Percentiles rank a stretch among this genome's conserved stretches.
These are phyloP conservation scores for Hypomesus transpacificus DNA, from an alignment of 2,113 vertebrate genomes.

Conservation along the genomic window DNA sequence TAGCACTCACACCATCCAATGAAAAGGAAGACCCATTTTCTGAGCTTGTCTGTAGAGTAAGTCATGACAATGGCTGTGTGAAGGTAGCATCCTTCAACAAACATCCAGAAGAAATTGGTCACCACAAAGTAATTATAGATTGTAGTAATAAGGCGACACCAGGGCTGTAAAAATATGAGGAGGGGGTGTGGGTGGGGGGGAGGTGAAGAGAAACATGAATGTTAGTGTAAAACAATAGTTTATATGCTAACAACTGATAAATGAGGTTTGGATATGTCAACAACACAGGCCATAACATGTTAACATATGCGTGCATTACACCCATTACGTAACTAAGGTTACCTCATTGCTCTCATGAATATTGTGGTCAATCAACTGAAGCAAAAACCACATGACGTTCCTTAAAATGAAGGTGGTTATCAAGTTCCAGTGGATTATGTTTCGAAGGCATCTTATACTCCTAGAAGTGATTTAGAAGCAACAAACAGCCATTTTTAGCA, in stretches of 20 bases:
- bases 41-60: constrained; percentile 93
- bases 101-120: constrained; percentile 99
- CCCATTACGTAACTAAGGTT: constrained; percentile 14
- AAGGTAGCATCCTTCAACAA: constrained; percentile 97
- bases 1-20: constrained; percentile 94
- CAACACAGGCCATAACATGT: neutral
- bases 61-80: constrained; percentile 97
- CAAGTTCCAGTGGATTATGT: constrained; percentile 98
- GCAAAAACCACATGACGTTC: constrained; percentile 92
- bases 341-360: constrained; percentile 96
- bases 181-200: too few species aligned
- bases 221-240: neutral
- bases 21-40: constrained; percentile 96
- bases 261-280: too few species aligned
- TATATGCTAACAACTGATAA: too few species aligned
- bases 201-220: neutral
- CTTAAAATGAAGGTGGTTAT: constrained; percentile 96
- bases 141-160: constrained; percentile 93
- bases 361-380: constrained; percentile 93
- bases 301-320: neutral
- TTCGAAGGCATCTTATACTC: constrained; percentile 94
- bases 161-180: constrained; percentile 73
- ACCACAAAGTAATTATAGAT: constrained; percentile 99
- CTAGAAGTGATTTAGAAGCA: constrained; percentile 57
- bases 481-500: neutral